These are phyloP conservation scores for Synaphobranchus kaupii DNA, from an alignment of 2,797 vertebrate genomes.

Conservation along the genomic window DNA sequence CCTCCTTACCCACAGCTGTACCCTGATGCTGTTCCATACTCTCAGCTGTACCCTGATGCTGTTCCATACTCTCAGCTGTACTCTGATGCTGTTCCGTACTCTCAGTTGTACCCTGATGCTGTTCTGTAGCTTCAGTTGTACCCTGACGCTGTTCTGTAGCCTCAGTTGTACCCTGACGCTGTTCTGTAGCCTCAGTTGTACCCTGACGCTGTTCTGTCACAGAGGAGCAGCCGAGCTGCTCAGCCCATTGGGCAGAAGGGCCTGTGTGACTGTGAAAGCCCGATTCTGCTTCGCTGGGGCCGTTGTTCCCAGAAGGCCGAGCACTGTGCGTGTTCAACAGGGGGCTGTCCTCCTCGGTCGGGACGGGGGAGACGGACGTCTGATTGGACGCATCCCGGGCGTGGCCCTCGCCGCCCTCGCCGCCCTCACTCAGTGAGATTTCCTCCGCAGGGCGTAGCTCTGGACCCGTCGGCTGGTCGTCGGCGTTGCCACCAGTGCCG, in stretches of 20 bases:
- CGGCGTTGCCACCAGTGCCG: background rate
- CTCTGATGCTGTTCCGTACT: background rate
- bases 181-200: background rate
- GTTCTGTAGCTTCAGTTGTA: background rate
- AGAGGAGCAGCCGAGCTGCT: background rate
- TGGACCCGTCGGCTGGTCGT: background rate
- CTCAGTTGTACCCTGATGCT: background rate
- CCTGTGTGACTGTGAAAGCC: constrained; percentile 23
- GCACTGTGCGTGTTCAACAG: background rate
- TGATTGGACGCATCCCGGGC: constrained; percentile 14
- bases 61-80: background rate
- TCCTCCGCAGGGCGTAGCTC: constrained; percentile 24
- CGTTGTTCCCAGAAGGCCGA: background rate
- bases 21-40: background rate
- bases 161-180: background rate
- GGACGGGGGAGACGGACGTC: background rate
- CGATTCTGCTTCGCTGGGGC: constrained; percentile 23
- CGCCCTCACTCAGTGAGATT: constrained; percentile 10
- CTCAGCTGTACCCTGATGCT: background rate
- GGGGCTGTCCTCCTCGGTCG: constrained; percentile 12
- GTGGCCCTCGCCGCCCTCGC: constrained; percentile 33
- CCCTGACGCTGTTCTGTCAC: background rate
- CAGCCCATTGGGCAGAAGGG: constrained; percentile 28
- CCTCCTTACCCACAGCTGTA: background rate
- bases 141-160: background rate